Evolutionary conservation across 2,113 vertebrate species (phyloP).

Genomic region (Prochilodus magdalenae): DNA sequence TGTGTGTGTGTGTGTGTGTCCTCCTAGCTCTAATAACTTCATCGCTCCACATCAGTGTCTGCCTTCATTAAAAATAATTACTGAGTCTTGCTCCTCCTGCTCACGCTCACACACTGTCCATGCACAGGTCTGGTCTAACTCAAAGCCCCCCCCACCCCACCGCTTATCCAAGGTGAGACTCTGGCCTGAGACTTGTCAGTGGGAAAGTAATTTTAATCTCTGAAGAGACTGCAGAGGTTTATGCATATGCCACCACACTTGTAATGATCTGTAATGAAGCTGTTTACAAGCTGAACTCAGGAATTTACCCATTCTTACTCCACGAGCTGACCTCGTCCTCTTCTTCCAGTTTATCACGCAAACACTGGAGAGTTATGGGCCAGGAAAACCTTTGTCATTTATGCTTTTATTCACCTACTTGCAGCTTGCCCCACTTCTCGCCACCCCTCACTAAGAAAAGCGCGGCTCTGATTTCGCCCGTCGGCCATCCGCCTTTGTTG

Average conservation of each 20-base stretch:
- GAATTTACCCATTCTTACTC: neutral
- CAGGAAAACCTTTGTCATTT: slow-evolving; percentile 4
- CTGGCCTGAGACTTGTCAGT: too few species aligned
- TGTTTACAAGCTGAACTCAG: too few species aligned
- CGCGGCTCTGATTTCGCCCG: slow-evolving; percentile 54
- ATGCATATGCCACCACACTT: neutral
- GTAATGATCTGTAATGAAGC: neutral
- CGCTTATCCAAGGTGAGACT: neutral
- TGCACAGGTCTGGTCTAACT: slow-evolving; percentile 12
- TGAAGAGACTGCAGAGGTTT: neutral
- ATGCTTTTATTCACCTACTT: slow-evolving; percentile 46
- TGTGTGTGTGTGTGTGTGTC: slow-evolving; percentile 35
- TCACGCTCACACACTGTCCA: neutral
- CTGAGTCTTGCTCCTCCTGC: slow-evolving; percentile 10
- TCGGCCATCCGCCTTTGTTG: slow-evolving; percentile 51
- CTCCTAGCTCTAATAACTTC: neutral
- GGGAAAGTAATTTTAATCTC: too few species aligned
- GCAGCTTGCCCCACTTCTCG: slow-evolving; percentile 50
- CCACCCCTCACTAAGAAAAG: slow-evolving; percentile 16
- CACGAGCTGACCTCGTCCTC: neutral
- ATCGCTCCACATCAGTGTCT: slow-evolving; percentile 55
- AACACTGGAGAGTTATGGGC: slow-evolving; percentile 19
- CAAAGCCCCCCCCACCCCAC: slow-evolving; percentile 16
- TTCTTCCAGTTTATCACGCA: slow-evolving; percentile 8
- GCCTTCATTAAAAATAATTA: slow-evolving; percentile 64